Evolutionary conservation across 92 coral and sea anemone species (phyloP).

Genomic region (Anthopleura xanthogrammica): DNA sequence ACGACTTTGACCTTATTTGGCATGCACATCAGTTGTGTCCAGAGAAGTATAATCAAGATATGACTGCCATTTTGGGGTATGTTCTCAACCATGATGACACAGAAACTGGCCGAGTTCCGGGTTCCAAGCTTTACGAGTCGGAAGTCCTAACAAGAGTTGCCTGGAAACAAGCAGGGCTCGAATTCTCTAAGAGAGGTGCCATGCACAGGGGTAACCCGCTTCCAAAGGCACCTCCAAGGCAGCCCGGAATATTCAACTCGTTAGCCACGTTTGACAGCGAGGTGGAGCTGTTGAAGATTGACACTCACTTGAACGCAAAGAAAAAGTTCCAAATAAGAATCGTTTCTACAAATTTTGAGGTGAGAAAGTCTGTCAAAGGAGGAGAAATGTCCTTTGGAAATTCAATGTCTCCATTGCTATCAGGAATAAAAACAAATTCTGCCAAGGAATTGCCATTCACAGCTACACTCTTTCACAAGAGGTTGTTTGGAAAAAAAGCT

Average conservation of each 20-base stretch:
- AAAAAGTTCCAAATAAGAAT: conserved; percentile 30
- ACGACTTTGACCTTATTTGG: conserved; percentile 79
- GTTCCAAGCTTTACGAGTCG: conserved; percentile 30
- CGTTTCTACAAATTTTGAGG: neutral
- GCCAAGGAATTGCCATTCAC: conserved; percentile 26
- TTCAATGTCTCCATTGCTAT: neutral
- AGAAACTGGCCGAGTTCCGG: conserved; percentile 51
- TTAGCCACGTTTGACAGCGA: conserved; percentile 31
- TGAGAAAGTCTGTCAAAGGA: conserved; percentile 21
- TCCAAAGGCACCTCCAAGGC: conserved; percentile 26
- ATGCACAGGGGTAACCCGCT: conserved; percentile 54
- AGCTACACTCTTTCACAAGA: conserved; percentile 40
- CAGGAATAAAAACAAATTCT: conserved; percentile 1
- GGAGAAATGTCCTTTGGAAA: conserved; percentile 25
- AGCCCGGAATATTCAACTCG: conserved; percentile 34
- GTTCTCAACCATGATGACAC: conserved; percentile 59
- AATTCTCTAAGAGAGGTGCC: conserved; percentile 54
- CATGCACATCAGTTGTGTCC: conserved; percentile 72
- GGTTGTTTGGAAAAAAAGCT: conserved; percentile 30
- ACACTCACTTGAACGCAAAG: conserved; percentile 18
- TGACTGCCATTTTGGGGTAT: conserved; percentile 44
- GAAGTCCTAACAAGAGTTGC: conserved; percentile 44
- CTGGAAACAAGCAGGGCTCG: conserved; percentile 30
- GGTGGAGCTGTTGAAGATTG: conserved; percentile 29
- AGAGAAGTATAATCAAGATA: conserved; percentile 56